These are phyloP conservation scores for Pentamera pediparva DNA, from an alignment of 53 echinoderm and acorn worm species.

Conservation along the genomic window DNA sequence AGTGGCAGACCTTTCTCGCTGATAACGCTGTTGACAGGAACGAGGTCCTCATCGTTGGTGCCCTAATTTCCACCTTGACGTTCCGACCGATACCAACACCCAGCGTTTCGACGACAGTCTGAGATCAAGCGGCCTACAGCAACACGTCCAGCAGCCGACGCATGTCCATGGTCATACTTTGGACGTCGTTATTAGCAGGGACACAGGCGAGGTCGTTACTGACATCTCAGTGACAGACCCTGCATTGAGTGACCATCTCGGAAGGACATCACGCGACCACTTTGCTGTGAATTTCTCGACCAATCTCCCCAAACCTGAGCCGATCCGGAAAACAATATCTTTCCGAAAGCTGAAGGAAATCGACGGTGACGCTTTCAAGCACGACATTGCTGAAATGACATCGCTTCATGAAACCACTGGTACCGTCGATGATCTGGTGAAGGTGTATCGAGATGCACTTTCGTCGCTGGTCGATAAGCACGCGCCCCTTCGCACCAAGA, in stretches of 20 bases:
- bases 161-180: slow-evolving; percentile 20
- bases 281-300: too few relatives aligned
- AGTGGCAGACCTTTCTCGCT: slow-evolving; percentile 17
- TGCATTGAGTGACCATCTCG: too few relatives aligned
- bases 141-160: slow-evolving; percentile 27
- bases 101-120: slow-evolving; percentile 7
- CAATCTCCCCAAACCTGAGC: slow-evolving; percentile 7
- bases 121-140: slow-evolving; percentile 3
- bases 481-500: neutral
- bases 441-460: neutral
- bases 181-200: slow-evolving; percentile 36
- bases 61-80: slow-evolving; percentile 23
- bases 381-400: slow-evolving; percentile 25
- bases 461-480: neutral
- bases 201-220: too few relatives aligned
- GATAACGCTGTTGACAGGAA: neutral
- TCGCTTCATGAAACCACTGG: neutral
- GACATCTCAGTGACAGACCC: too few relatives aligned
- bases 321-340: neutral
- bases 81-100: slow-evolving; percentile 1
- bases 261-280: too few relatives aligned
- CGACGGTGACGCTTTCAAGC: neutral
- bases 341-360: neutral
- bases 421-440: neutral
- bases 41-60: neutral